These are phyloP conservation scores for Ornithorhynchus anatinus DNA, from an alignment of 2,113 vertebrate genomes.

Conservation along the genomic window DNA sequence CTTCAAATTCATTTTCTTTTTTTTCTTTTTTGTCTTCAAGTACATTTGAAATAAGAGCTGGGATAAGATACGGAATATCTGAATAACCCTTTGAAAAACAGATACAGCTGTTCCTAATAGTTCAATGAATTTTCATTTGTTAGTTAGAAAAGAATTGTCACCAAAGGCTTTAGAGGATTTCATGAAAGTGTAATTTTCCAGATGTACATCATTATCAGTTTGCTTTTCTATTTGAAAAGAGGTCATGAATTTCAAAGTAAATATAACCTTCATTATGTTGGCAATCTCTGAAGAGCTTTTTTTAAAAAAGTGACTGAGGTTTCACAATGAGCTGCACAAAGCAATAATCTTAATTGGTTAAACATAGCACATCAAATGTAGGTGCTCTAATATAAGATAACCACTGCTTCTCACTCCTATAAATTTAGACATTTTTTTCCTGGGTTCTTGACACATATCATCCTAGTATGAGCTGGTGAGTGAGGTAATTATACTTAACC, in stretches of 20 bases:
- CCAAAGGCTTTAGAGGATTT: constrained; percentile 35
- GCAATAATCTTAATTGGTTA: constrained; percentile 60
- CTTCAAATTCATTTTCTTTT: neutral
- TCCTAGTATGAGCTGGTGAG: constrained; percentile 48
- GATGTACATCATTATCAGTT: constrained; percentile 25
- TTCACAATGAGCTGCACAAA: constrained; percentile 37
- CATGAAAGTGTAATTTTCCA: constrained; percentile 38
- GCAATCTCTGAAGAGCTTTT: constrained; percentile 46
- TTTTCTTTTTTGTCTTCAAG: constrained; percentile 2
- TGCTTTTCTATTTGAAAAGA: constrained; percentile 47
- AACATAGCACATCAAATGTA: no score
- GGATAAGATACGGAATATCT: neutral
- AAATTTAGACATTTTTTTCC: constrained; percentile 43
- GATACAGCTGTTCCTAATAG: neutral
- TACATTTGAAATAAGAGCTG: neutral
- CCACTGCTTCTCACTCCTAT: no score
- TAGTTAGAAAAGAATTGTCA: constrained; percentile 12
- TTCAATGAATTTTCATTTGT: constrained; percentile 29
- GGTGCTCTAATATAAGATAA: no score
- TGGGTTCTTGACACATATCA: constrained; percentile 38
- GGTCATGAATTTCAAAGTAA: constrained; percentile 52
- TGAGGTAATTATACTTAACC: constrained; percentile 53
- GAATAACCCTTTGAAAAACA: constrained; percentile 7
- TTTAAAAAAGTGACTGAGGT: constrained; percentile 30
- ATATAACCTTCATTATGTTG: constrained; percentile 52